Percentiles rank a stretch among this genome's conserved stretches.
These are phyloP conservation scores for Musca domestica DNA, from an alignment of 1,140 invertebrate species.

Conservation along the genomic window DNA sequence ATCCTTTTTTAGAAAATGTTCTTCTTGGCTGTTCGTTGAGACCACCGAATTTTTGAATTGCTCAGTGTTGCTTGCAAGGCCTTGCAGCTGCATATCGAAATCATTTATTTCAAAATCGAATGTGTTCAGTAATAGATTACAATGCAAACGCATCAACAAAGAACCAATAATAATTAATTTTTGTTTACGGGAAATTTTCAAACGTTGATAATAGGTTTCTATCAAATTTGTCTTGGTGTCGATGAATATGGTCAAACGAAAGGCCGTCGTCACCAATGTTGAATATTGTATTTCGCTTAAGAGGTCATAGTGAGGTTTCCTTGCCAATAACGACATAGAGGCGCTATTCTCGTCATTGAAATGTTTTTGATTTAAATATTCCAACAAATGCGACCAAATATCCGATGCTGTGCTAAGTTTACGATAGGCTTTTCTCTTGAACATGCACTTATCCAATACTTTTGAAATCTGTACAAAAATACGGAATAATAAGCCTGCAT, in stretches of 20 bases:
- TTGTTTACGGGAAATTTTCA: neutral
- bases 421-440: constrained; percentile 4
- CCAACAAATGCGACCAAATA: constrained; percentile 8
- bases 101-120: constrained; percentile 24
- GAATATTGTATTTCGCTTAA: constrained; percentile 23
- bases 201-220: neutral
- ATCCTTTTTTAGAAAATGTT: no score
- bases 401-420: neutral
- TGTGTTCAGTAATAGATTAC: constrained; percentile 5
- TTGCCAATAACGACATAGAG: neutral
- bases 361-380: neutral
- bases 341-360: neutral
- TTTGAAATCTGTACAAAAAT: constrained; percentile 14
- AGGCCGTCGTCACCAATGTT: constrained; percentile 16
- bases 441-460: neutral
- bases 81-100: neutral
- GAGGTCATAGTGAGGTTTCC: neutral
- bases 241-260: constrained; percentile 23
- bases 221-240: constrained; percentile 8
- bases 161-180: constrained; percentile 17
- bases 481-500: constrained; percentile 7
- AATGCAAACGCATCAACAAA: constrained; percentile 16
- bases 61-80: neutral
- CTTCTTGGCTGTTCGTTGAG: no score
- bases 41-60: no score